Base-by-base conservation (phyloP, 2,888 invertebrate genomes). In the Machimus rusticus region DNA sequence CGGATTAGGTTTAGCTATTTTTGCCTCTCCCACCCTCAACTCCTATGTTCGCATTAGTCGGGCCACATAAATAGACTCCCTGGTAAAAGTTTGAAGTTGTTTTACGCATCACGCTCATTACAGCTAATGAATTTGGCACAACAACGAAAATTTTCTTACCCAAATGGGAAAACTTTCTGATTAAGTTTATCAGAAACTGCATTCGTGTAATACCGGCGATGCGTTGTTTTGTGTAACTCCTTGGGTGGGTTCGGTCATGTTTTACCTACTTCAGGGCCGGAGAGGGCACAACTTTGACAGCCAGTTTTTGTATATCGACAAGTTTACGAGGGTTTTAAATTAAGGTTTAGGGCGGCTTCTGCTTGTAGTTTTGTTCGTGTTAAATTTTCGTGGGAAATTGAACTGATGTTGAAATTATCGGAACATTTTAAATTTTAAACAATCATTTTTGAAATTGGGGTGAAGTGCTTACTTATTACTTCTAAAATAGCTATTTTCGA, bases 121-220 rank as follows among this genome's bases (percentile, higher is more conserved):
- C 37, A 39, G 74, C 74, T 84, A 84, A 84, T 84, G 84, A 74
- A 84, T 84, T 84, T 84, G 37, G 74, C 74, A 84, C 84, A 84
- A 84, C 66, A 84, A 84, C 55, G 74, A 84, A 84, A 84, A 84
- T 74, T 84, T 74, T 84, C 84, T 84, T 84, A 23, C 23, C 66
- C 16, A 84, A 84, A 84, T 84, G 84, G 74, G 84, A 84, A 84
- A 84, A 84, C 39, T 84, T 84, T 84, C 84, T 84, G 84, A 84
- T 84, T 84, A 84, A 84, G 84, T 84, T 84, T 74, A 74, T 84
- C 84, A 74, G 84, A 74, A 74, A 74, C 43, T 84, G 84, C 78
- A 78, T 78, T 78, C 78, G 78, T 78, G 78, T 78, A 78, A 78
- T 78, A 43, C 43, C 43, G 78, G 14, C 66, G 66, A 78, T 66